phyloP scores from a whole-genome alignment of 2,888 invertebrate species.

The Ichneumoninae sp. region DNA sequence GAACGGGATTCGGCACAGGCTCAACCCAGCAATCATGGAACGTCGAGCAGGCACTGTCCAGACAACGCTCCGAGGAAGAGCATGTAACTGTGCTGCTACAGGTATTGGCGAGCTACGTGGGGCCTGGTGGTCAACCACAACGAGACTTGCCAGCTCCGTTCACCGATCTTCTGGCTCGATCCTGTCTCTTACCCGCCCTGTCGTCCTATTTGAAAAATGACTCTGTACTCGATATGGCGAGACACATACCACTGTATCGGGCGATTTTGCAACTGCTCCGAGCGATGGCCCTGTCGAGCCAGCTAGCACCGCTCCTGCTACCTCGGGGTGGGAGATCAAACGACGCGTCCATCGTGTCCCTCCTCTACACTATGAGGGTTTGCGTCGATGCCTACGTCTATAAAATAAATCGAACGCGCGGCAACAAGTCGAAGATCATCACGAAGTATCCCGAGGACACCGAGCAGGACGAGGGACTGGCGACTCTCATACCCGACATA shows the following conservation, averaged over 20 bases:
- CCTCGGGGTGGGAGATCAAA: conserved; percentile 84
- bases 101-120: conserved; percentile 95
- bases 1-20: conserved; percentile 98
- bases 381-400: conserved; percentile 97
- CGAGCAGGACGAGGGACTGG: conserved; percentile 95
- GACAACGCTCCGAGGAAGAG: conserved; percentile 96
- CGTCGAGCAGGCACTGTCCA: conserved; percentile 95
- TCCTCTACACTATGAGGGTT: conserved; percentile 94
- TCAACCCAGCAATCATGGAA: conserved; percentile 98
- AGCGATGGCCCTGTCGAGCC: conserved; percentile 88
- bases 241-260: conserved; percentile 96
- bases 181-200: conserved; percentile 94
- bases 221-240: conserved; percentile 98
- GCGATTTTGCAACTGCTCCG: conserved; percentile 93
- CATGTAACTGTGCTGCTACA: conserved; percentile 94
- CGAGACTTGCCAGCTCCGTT: conserved; percentile 89
- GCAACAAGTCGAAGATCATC: conserved; percentile 76
- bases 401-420: conserved; percentile 87
- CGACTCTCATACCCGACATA: conserved; percentile 95
- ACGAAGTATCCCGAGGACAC: conserved; percentile 86
- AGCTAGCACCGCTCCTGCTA: conserved; percentile 88
- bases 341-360: conserved; percentile 89
- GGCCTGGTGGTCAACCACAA: conserved; percentile 87
- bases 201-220: conserved; percentile 97
- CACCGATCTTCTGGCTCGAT: conserved; percentile 91